A percentile compares a stretch with the other conserved stretches of the same genome.
Conservation (phyloP, 2,113 vertebrate species). For the Rhombomys opimus region DNA sequence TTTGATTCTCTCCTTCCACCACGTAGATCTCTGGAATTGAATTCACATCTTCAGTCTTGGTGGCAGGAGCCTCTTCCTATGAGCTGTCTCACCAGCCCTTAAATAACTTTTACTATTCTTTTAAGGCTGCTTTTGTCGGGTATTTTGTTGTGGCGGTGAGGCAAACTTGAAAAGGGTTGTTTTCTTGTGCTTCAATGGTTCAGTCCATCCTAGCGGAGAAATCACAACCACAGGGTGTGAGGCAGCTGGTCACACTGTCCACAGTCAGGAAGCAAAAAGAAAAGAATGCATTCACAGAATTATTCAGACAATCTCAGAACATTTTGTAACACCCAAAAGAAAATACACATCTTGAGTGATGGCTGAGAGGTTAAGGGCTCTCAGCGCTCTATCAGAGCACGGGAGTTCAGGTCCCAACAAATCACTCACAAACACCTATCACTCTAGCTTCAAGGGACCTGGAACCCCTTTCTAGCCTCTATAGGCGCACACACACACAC, state of each 20-base stretch:
- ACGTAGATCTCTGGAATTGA: not conserved
- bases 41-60: not conserved
- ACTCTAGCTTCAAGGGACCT: too few species aligned
- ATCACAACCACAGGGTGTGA: too few species aligned
- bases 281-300: not conserved
- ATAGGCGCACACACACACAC: too few species aligned
- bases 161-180: too few species aligned
- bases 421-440: not conserved
- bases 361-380: not conserved
- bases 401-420: not conserved
- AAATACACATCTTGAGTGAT: not conserved
- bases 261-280: not conserved
- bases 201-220: too few species aligned
- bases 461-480: too few species aligned
- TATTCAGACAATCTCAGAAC: not conserved
- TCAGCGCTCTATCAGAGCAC: not conserved
- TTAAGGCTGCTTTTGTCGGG: too few species aligned
- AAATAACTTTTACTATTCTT: not conserved
- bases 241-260: not conserved
- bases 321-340: not conserved
- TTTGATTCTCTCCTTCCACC: not conserved
- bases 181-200: not conserved
- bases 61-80: too few species aligned
- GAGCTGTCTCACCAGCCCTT: not conserved
- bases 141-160: too few species aligned